Evolutionary conservation across 1,140 invertebrate species (phyloP), one percentile per base, ranked within the genome.

Genomic region (Papilio machaon): DNA sequence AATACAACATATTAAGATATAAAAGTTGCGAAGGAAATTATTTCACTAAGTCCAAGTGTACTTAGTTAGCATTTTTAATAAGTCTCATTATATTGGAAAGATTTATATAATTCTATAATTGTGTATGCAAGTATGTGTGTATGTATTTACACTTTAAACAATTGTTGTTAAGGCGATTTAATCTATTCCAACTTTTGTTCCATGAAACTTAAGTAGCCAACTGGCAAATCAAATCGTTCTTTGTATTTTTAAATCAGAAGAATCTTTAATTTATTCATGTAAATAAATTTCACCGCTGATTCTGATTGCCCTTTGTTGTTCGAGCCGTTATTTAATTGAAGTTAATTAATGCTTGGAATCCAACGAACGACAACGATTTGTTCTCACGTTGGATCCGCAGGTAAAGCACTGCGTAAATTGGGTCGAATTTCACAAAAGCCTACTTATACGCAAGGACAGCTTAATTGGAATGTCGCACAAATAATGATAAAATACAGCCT

Each of bases 401-500:
- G 64, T 70, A 60, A 54, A 54, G 52, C 19, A 70, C 30, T 70
- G 13, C 30, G 60, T 35, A 70, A 70, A 70, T 70, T 70, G 64
- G 64, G 64, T 70, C 30, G 30, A 30, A 70, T 70, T 70, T 70
- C 64, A 70, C 64, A 70, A 70, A 70, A 35, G 64, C 64, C 64
- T 70, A 70, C 64, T 70, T 70, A 70, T 70, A 70, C 30, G 64
- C 30, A 70, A 70, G 64, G 64, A 70, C 64, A 70, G 38, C 30
- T 70, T 70, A 70, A 70, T 70, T 70, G 64, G 64, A 35, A 70
- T 70, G 64, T 70, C 64, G 30, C 64, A 70, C 64, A 70, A 70
- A 70, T 70, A 70, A 70, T 70, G 64, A 70, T 70, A 70, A 70
- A 70, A 70, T 70, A 70, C 64, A 70, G 64, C 23, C 13, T 35